A percentile compares a stretch with the other conserved stretches of the same genome.
phyloP scores from a whole-genome alignment of 2,113 vertebrate genomes.

The Campylomormyrus tamandua region DNA sequence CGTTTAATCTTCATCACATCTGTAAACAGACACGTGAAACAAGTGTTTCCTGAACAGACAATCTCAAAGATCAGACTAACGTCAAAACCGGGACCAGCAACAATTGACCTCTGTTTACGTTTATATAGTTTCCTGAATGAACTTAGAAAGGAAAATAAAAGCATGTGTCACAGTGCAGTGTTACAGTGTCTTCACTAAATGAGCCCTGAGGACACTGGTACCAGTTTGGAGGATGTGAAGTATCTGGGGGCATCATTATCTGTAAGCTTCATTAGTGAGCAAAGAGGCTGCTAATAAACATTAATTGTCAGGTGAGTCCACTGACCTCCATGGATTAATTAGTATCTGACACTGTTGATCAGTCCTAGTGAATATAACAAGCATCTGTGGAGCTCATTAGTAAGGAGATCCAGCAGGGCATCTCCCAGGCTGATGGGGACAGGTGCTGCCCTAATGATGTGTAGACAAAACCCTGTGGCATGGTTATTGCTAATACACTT shows the following conservation, averaged over 20 bases:
- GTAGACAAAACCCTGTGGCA: neutral
- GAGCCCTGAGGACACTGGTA: neutral
- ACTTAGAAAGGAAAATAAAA: neutral
- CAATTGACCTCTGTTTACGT: neutral
- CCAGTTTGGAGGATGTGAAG: conserved; percentile 1
- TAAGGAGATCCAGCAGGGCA: neutral
- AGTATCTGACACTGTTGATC: conserved; percentile 26
- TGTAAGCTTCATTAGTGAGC: conserved; percentile 25
- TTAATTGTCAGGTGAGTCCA: conserved; percentile 13
- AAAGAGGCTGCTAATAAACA: conserved; percentile 27
- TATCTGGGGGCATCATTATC: conserved; percentile 29
- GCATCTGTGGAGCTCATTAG: conserved; percentile 31
- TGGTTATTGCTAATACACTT: neutral
- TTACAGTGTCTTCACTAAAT: neutral
- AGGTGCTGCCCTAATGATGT: neutral
- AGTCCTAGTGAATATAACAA: conserved; percentile 18
- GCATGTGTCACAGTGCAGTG: neutral
- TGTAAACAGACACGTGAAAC: neutral
- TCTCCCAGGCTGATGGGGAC: neutral
- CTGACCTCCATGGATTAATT: conserved; percentile 36
- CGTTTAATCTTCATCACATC: neutral
- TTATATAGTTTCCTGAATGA: neutral
- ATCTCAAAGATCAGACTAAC: neutral
- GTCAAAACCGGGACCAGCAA: neutral
- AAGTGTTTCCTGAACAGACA: neutral